A percentile compares a stretch with the other conserved stretches of the same genome.
phyloP scores from a whole-genome alignment of 2,113 vertebrate genomes.

The Antigone vipio region DNA sequence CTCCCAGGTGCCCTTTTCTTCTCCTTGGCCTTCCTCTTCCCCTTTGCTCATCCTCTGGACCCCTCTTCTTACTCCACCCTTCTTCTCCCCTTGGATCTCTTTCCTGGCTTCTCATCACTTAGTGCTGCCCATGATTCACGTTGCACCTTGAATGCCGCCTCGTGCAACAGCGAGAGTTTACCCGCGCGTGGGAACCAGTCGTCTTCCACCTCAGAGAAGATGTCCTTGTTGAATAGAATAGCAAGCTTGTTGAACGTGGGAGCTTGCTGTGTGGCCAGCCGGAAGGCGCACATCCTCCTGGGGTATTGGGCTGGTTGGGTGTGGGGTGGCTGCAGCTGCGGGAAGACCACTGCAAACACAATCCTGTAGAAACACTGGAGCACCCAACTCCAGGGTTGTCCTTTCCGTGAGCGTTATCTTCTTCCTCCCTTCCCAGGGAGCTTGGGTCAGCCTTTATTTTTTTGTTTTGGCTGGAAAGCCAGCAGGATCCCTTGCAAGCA shows the following conservation, averaged over 20 bases:
- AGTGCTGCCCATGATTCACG: rapidly evolving
- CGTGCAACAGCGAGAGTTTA: rapidly evolving
- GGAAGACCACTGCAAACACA: not conserved
- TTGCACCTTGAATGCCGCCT: not conserved
- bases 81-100: not conserved
- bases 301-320: not conserved
- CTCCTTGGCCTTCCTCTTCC: not conserved
- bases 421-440: rapidly evolving
- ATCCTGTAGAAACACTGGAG: not conserved
- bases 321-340: rapidly evolving
- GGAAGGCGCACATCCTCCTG: rapidly evolving
- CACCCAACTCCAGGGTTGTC: not conserved
- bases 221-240: rapidly evolving
- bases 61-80: not conserved
- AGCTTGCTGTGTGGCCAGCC: not conserved
- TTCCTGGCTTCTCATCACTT: not conserved
- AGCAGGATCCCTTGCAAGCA: not conserved
- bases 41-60: not conserved
- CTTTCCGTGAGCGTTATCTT: not conserved
- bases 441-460: not conserved
- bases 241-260: not conserved
- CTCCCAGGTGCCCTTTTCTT: not conserved
- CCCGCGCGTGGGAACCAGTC: rapidly evolving
- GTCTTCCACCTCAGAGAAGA: not conserved
- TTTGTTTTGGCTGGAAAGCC: not conserved